Evolutionary conservation across 2,888 invertebrate species (phyloP).

Genomic region (Ormyrus nitidulus): DNA sequence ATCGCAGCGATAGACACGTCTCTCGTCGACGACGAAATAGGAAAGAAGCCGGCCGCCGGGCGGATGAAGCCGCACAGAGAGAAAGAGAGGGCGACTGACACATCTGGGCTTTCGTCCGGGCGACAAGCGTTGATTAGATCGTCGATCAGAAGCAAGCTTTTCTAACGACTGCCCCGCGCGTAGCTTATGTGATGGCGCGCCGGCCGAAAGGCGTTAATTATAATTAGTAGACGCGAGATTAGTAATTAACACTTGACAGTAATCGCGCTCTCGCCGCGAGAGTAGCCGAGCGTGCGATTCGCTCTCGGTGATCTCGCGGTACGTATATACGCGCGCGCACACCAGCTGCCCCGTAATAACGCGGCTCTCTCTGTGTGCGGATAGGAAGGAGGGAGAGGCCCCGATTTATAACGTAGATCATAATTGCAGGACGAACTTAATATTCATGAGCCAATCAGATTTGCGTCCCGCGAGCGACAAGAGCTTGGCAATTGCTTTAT

Average conservation of each 20-base stretch:
- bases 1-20: background rate
- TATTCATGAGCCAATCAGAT: constrained; percentile 76
- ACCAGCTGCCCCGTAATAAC: constrained; percentile 26
- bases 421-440: constrained; percentile 75
- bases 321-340: background rate
- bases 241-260: constrained; percentile 74
- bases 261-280: constrained; percentile 62
- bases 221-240: constrained; percentile 74
- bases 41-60: constrained; percentile 19
- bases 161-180: constrained; percentile 33
- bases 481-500: constrained; percentile 54
- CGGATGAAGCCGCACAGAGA: constrained; percentile 30
- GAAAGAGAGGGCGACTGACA: background rate
- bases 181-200: background rate
- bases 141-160: constrained; percentile 48
- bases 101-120: constrained; percentile 25
- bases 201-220: constrained; percentile 72
- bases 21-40: background rate
- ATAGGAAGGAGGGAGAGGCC: constrained; percentile 61
- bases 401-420: constrained; percentile 76
- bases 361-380: constrained; percentile 15
- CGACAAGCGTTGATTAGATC: constrained; percentile 54
- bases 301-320: constrained; percentile 17
- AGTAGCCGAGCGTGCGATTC: constrained; percentile 28
- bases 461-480: constrained; percentile 71